A percentile compares a stretch with the other conserved stretches of the same genome.
Conservation (phyloP, 2,888 invertebrate genomes). For the Acanthacorydalis orientalis region DNA sequence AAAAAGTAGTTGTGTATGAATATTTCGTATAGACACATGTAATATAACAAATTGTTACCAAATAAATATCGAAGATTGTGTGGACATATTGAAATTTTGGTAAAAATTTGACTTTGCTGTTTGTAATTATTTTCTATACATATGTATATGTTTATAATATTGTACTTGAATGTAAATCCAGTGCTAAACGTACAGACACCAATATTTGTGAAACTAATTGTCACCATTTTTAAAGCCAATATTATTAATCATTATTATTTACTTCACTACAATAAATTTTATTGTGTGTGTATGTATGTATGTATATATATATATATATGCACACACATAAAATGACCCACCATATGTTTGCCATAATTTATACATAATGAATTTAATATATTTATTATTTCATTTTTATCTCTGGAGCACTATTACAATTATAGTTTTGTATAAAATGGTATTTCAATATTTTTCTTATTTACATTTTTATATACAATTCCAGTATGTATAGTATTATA, state of each 20-base stretch:
- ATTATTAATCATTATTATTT: too few species aligned
- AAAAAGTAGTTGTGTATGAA: too few species aligned
- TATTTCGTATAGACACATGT: not conserved
- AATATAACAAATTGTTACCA: conserved; percentile 1
- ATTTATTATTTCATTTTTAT: not conserved
- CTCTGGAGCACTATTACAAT: not conserved
- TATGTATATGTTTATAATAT: not conserved
- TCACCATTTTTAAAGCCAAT: too few species aligned
- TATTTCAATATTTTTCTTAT: not conserved
- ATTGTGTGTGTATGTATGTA: too few species aligned
- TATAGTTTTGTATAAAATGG: not conserved
- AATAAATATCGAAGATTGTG: not conserved
- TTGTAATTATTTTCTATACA: not conserved
- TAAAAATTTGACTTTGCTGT: not conserved
- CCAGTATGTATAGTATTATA: not conserved
- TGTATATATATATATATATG: too few species aligned
- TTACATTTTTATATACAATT: conserved; percentile 4
- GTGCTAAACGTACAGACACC: too few species aligned
- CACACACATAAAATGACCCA: too few species aligned
- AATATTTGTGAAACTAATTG: too few species aligned
- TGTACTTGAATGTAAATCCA: not conserved
- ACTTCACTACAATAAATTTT: too few species aligned
- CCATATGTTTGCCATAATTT: too few species aligned
- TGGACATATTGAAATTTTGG: not conserved
- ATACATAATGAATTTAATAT: too few species aligned